Percentiles rank a stretch among this genome's conserved stretches.
phyloP scores from a whole-genome alignment of 2,888 invertebrate species.

The Dryobotodes eremita region DNA sequence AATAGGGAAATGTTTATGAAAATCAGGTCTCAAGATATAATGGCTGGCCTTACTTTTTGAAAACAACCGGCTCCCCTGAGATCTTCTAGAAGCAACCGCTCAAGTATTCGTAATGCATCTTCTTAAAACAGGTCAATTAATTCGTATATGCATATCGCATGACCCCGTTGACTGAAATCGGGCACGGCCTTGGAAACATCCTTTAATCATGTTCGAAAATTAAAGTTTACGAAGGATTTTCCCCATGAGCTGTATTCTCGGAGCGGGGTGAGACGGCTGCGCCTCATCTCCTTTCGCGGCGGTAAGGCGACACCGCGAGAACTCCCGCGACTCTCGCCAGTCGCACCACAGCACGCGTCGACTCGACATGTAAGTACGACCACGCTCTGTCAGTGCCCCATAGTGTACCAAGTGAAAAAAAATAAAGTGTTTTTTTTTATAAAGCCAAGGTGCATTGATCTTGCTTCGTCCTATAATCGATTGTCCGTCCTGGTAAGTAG shows the following conservation, averaged over 20 bases:
- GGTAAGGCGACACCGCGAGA: conserved; percentile 89
- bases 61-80: background rate
- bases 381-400: conserved; percentile 79
- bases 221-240: conserved; percentile 71
- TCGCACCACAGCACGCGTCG: conserved; percentile 91
- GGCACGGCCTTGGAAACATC: conserved; percentile 59
- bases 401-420: conserved; percentile 83
- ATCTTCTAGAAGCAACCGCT: conserved; percentile 31
- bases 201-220: conserved; percentile 63
- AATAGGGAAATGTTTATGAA: background rate
- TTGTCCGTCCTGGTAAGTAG: conserved; percentile 80
- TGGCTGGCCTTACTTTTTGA: background rate
- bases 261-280: conserved; percentile 81
- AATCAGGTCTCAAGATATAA: background rate
- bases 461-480: conserved; percentile 64
- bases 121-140: conserved; percentile 21
- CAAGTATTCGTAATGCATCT: background rate
- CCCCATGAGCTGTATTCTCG: conserved; percentile 79
- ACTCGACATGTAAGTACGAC: conserved; percentile 90
- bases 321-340: conserved; percentile 83
- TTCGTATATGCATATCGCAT: conserved; percentile 40
- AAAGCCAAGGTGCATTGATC: conserved; percentile 80
- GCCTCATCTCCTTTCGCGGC: conserved; percentile 88
- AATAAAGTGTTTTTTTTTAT: conserved; percentile 77
- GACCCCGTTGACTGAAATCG: conserved; percentile 48